phyloP scores from a whole-genome alignment of 2,797 vertebrate genomes.

The Lophius americanus region DNA sequence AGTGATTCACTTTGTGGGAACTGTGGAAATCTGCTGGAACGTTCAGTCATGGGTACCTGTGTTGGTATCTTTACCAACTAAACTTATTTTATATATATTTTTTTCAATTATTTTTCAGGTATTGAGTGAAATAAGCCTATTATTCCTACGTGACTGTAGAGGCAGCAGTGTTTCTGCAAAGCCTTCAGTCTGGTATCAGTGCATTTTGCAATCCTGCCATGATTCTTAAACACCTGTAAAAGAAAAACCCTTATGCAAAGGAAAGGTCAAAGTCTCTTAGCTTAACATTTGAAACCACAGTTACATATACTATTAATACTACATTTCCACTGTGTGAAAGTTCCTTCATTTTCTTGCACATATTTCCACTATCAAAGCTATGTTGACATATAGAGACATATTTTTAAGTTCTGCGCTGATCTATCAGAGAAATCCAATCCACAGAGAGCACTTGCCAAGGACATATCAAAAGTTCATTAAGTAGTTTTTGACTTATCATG shows the following conservation, averaged over 20 bases:
- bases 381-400: constrained; percentile 27
- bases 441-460: constrained; percentile 26
- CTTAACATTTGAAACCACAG: constrained; percentile 47
- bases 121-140: constrained; percentile 11
- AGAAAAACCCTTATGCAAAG: constrained; percentile 4
- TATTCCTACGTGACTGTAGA: neutral
- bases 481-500: no score
- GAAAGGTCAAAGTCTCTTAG: constrained; percentile 34
- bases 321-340: constrained; percentile 20
- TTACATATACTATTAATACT: constrained; percentile 49
- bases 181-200: constrained; percentile 20
- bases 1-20: constrained; percentile 13
- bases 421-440: constrained; percentile 59
- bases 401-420: constrained; percentile 38
- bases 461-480: no score
- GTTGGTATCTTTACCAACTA: constrained; percentile 9
- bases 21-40: constrained; percentile 4
- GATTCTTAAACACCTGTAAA: constrained; percentile 40
- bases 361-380: constrained; percentile 43
- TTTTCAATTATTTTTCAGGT: constrained; percentile 4
- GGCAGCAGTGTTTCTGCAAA: constrained; percentile 8
- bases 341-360: constrained; percentile 29
- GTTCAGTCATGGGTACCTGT: constrained; percentile 9
- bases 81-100: neutral
- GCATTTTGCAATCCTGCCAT: constrained; percentile 24